A percentile compares a stretch with the other conserved stretches of the same genome.
These are phyloP conservation scores for Tachystola acroxantha DNA, from an alignment of 2,888 invertebrate genomes.

Conservation along the genomic window DNA sequence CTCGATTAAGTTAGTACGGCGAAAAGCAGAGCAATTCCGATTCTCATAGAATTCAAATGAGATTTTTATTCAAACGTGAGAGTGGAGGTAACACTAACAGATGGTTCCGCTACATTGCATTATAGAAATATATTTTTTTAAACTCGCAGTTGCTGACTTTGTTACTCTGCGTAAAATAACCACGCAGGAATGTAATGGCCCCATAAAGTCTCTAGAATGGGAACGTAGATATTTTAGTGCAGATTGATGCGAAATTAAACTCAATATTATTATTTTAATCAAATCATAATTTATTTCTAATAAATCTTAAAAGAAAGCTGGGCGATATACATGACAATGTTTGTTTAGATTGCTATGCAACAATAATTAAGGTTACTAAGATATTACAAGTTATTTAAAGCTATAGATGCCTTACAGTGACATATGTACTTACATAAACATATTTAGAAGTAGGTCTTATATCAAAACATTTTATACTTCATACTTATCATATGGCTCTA, in stretches of 20 bases:
- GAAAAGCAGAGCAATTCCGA: conserved; percentile 72
- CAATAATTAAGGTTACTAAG: conserved; percentile 16
- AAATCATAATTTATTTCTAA: conserved; percentile 47
- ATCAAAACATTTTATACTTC: conserved; percentile 11
- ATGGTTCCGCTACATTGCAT: conserved; percentile 48
- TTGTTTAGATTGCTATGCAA: conserved; percentile 21
- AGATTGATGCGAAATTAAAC: conserved; percentile 11
- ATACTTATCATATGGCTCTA: conserved; percentile 8
- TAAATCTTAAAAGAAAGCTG: conserved; percentile 46
- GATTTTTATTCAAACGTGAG: conserved; percentile 72
- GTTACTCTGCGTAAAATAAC: conserved; percentile 23
- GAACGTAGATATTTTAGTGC: conserved; percentile 10
- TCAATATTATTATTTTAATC: conserved; percentile 36
- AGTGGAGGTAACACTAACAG: conserved; percentile 60
- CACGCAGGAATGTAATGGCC: conserved; percentile 12
- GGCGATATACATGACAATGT: conserved; percentile 37
- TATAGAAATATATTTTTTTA: conserved; percentile 40
- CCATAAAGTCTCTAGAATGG: conserved; percentile 12
- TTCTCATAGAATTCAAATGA: conserved; percentile 76
- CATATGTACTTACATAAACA: conserved; percentile 12
- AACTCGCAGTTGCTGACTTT: conserved; percentile 31
- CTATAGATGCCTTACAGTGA: conserved; percentile 47
- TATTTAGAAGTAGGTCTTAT: neutral
- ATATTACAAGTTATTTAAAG: conserved; percentile 32
- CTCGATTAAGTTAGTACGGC: conserved; percentile 73